phyloP scores from a whole-genome alignment of 2,113 vertebrate species.

The Hippocampus mohnikei region DNA sequence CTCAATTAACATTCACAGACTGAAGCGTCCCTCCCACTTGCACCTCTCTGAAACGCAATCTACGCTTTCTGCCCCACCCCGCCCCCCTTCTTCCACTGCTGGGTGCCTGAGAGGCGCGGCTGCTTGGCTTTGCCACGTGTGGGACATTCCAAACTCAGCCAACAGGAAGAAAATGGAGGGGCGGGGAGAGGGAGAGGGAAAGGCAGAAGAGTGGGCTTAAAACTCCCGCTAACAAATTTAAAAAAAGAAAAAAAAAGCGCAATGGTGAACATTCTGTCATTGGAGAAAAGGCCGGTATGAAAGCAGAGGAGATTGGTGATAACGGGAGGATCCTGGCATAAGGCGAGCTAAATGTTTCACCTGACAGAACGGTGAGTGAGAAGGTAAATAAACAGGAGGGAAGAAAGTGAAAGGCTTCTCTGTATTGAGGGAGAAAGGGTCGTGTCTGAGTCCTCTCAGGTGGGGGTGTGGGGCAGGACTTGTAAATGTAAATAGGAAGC shows the following conservation, averaged over 20 bases:
- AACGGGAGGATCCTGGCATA: conserved; percentile 2
- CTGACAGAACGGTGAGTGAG: conserved; percentile 48
- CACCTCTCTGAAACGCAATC: conserved; percentile 5
- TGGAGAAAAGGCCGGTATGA: conserved; percentile 22
- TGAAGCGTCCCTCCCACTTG: neutral
- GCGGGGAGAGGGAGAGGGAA: conserved; percentile 18
- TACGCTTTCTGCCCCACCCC: conserved; percentile 13
- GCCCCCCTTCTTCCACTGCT: conserved; percentile 32
- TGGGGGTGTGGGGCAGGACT: conserved; percentile 17
- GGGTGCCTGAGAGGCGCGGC: conserved; percentile 65
- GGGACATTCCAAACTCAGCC: conserved; percentile 71
- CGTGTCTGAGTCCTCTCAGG: conserved; percentile 55
- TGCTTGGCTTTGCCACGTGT: conserved; percentile 71
- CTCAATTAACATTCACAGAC: conserved; percentile 17
- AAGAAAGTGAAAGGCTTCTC: conserved; percentile 59
- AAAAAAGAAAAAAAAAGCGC: neutral
- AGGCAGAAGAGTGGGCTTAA: conserved; percentile 28
- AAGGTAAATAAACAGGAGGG: conserved; percentile 54
- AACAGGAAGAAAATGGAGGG: conserved; percentile 49
- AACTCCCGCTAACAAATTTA: neutral
- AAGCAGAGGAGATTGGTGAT: conserved; percentile 13
- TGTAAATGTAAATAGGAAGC: conserved; percentile 77
- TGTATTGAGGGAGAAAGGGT: conserved; percentile 54
- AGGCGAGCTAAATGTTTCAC: conserved; percentile 34
- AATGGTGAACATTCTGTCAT: conserved; percentile 16